Percentiles rank a stretch among this genome's conserved stretches.
These are phyloP conservation scores for Gobio occitaniae DNA, from an alignment of 2,797 vertebrate genomes.

Conservation along the genomic window DNA sequence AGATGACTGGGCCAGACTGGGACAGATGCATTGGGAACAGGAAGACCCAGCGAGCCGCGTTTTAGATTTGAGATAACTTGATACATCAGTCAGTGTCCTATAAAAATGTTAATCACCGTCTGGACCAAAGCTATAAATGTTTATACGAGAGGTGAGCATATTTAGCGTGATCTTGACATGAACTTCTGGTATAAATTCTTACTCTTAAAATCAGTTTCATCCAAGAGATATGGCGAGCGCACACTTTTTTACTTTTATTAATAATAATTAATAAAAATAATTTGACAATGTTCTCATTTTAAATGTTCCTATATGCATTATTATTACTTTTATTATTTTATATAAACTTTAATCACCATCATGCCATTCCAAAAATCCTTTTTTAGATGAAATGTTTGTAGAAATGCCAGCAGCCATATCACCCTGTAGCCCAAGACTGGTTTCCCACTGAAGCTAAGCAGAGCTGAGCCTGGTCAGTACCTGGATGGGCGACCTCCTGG, in stretches of 20 bases:
- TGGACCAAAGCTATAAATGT: constrained; percentile 73
- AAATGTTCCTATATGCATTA: background rate
- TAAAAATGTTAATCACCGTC: constrained; percentile 78
- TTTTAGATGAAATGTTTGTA: no score
- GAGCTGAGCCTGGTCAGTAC: no score
- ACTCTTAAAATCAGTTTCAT: constrained; percentile 3
- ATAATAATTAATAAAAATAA: background rate
- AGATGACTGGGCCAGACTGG: constrained; percentile 63
- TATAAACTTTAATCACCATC: no score
- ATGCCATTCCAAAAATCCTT: no score
- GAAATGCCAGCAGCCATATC: no score
- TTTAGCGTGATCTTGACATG: constrained; percentile 41
- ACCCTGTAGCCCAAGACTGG: no score
- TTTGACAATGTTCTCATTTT: background rate
- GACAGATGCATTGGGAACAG: constrained; percentile 58
- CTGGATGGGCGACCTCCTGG: no score
- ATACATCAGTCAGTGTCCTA: constrained; percentile 70
- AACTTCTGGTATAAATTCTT: constrained; percentile 3
- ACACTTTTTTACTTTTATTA: background rate
- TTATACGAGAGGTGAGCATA: constrained; percentile 58
- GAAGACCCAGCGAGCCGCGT: constrained; percentile 61
- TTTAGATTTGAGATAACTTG: constrained; percentile 67
- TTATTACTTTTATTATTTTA: background rate
- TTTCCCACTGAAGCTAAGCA: no score
- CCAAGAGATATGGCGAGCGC: background rate